Conservation (phyloP, 2,888 invertebrate genomes). For the Troglohyphantes excavatus region DNA sequence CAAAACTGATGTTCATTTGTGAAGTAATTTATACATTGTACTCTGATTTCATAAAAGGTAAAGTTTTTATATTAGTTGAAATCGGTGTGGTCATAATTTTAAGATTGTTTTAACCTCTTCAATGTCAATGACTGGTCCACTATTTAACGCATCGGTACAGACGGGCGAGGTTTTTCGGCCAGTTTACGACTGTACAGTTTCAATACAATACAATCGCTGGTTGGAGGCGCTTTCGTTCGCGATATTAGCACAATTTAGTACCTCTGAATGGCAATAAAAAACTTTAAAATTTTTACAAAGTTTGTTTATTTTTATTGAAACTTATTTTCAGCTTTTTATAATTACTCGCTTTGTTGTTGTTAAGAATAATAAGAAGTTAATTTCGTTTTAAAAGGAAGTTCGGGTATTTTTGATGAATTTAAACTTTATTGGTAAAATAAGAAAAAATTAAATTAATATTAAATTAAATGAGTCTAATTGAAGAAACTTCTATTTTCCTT, state of each 20-base stretch:
- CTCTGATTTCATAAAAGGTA: conserved; percentile 8
- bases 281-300: background rate
- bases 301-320: background rate
- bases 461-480: too few relatives aligned
- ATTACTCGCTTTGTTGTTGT: too few relatives aligned
- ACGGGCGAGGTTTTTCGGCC: conserved; percentile 76
- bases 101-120: conserved; percentile 55
- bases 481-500: too few relatives aligned
- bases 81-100: conserved; percentile 28
- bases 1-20: conserved; percentile 74
- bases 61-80: background rate
- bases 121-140: conserved; percentile 75
- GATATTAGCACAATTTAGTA: conserved; percentile 25
- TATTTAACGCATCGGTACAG: conserved; percentile 74
- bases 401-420: too few relatives aligned
- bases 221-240: conserved; percentile 52
- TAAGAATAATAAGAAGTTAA: too few relatives aligned
- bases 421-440: too few relatives aligned
- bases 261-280: conserved; percentile 8
- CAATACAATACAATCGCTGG: conserved; percentile 56
- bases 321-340: background rate
- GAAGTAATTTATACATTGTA: conserved; percentile 58
- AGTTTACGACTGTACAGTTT: conserved; percentile 64
- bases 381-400: too few relatives aligned
- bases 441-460: too few relatives aligned